These are phyloP conservation scores for Nymphalis urticae DNA, from an alignment of 2,888 invertebrate species.

Conservation along the genomic window DNA sequence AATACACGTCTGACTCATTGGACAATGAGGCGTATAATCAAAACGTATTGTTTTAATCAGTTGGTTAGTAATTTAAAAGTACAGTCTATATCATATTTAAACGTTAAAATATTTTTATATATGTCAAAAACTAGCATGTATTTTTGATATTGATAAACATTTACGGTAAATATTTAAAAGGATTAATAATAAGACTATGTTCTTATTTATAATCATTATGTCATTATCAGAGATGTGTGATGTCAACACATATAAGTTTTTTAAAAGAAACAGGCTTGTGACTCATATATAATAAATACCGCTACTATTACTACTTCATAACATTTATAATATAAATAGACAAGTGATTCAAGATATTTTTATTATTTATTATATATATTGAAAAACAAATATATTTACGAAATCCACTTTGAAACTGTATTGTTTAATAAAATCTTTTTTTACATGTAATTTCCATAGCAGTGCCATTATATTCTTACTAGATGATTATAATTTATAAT, in stretches of 20 bases:
- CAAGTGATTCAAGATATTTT: neutral
- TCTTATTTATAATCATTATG: slow-evolving; percentile 8
- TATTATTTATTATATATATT: neutral
- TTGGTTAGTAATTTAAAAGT: neutral
- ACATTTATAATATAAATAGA: neutral
- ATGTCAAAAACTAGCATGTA: neutral
- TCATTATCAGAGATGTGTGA: slow-evolving; percentile 15
- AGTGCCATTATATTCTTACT: too few species aligned
- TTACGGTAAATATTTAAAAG: neutral
- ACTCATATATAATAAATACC: slow-evolving; percentile 4
- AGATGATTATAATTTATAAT: too few species aligned
- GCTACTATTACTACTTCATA: neutral
- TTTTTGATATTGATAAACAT: neutral
- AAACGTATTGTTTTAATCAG: slow-evolving; percentile 3
- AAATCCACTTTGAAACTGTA: too few species aligned
- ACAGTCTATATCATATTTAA: neutral
- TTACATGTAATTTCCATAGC: too few species aligned
- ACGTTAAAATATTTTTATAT: neutral
- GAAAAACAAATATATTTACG: too few species aligned
- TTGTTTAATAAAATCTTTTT: too few species aligned
- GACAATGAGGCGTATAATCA: neutral
- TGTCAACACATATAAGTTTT: neutral
- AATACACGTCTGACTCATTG: slow-evolving; percentile 19
- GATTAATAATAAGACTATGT: neutral
- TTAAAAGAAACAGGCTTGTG: slow-evolving; percentile 16